These are phyloP conservation scores for Drosophila triauraria DNA, from an alignment of 1,140 invertebrate genomes.

Conservation along the genomic window DNA sequence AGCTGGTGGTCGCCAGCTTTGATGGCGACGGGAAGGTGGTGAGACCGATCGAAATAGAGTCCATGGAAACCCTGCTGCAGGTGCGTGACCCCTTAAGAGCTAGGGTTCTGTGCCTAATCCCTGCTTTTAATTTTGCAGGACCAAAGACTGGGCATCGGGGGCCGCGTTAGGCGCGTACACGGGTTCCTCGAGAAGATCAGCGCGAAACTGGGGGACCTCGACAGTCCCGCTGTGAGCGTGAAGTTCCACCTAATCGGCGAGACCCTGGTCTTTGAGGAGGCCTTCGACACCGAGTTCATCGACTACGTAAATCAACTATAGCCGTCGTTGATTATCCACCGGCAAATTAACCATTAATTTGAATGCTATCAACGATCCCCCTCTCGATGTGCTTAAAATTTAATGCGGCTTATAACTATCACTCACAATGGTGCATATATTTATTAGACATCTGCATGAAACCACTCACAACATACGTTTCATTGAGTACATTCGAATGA, in stretches of 20 bases:
- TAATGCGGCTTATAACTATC: too few species aligned
- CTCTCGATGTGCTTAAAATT: too few species aligned
- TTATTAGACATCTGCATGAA: too few species aligned
- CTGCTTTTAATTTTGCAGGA: too few species aligned
- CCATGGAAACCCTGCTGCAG: background rate
- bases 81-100: background rate
- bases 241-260: background rate
- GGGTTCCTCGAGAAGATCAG: background rate
- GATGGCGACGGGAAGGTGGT: background rate
- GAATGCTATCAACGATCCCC: background rate
- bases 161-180: background rate
- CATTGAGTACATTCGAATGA: too few species aligned
- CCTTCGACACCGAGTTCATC: conserved; percentile 1
- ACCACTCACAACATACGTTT: too few species aligned
- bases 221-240: background rate
- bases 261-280: background rate
- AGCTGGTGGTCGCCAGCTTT: background rate
- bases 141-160: fast-evolving
- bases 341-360: background rate
- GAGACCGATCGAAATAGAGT: background rate
- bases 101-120: background rate
- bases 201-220: background rate
- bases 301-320: conserved; percentile 3
- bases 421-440: too few species aligned
- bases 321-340: background rate